Percentiles rank a stretch among this genome's conserved stretches.
These are phyloP conservation scores for Cancer borealis DNA, from an alignment of 2,888 invertebrate species.

Conservation along the genomic window DNA sequence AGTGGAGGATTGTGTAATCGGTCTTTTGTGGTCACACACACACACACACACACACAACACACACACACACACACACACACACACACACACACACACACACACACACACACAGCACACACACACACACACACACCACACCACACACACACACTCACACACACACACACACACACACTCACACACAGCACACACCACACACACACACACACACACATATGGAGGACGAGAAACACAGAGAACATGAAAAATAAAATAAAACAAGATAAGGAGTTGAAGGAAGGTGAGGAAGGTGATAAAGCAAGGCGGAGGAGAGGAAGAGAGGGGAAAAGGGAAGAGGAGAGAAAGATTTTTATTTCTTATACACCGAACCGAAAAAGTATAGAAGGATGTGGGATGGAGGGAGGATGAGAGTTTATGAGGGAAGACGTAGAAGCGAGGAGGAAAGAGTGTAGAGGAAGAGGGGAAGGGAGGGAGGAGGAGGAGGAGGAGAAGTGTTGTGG, in stretches of 20 bases:
- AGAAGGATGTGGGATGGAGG: not conserved
- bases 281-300: not conserved
- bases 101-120: too few relatives aligned
- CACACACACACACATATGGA: not conserved
- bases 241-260: not conserved
- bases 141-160: too few relatives aligned
- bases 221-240: not conserved
- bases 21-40: not conserved
- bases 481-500: not conserved
- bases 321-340: not conserved
- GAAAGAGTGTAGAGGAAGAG: not conserved
- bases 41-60: not conserved
- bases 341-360: not conserved
- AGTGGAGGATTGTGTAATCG: slow-evolving; percentile 1
- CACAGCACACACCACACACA: too few relatives aligned
- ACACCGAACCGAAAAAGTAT: not conserved
- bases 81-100: too few relatives aligned
- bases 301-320: not conserved
- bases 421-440: slow-evolving; percentile 27
- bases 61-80: too few relatives aligned
- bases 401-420: not conserved
- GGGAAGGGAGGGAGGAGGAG: not conserved
- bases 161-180: too few relatives aligned
- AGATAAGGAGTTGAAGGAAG: not conserved
- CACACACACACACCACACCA: too few relatives aligned